Conservation (phyloP, 1,140 invertebrate genomes). For the Neodiprion fabricii region DNA sequence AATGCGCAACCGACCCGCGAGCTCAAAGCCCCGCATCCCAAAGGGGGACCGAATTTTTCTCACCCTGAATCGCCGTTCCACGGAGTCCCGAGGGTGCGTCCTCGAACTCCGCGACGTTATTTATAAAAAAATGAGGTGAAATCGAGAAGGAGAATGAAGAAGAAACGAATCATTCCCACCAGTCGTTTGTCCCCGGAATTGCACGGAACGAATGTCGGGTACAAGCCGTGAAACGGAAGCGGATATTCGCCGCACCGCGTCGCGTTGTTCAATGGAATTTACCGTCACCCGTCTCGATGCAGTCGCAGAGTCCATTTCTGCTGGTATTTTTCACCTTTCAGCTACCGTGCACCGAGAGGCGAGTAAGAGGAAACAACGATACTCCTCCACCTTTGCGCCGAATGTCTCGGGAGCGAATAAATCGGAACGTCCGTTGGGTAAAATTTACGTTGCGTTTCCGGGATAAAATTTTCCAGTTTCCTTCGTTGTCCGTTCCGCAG, state of each 20-base stretch:
- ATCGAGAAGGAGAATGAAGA: too few relatives aligned
- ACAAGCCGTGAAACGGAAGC: too few relatives aligned
- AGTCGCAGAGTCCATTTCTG: neutral
- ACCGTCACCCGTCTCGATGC: neutral
- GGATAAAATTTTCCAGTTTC: neutral
- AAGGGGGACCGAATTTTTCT: too few relatives aligned
- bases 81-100: too few relatives aligned
- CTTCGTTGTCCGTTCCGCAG: too few relatives aligned
- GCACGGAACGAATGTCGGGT: too few relatives aligned
- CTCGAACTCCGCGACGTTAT: too few relatives aligned
- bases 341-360: neutral
- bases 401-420: neutral
- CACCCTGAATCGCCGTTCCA: too few relatives aligned
- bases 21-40: neutral
- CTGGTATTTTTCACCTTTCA: neutral
- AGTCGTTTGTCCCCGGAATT: too few relatives aligned
- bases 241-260: too few relatives aligned
- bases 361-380: neutral
- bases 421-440: slow-evolving; percentile 3
- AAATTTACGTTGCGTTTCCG: neutral
- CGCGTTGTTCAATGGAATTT: neutral
- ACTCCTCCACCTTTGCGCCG: neutral
- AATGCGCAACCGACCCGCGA: neutral
- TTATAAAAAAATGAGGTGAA: too few relatives aligned
- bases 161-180: too few relatives aligned